Percentiles rank a stretch among this genome's conserved stretches.
These are phyloP conservation scores for Agelastica alni DNA, from an alignment of 2,888 invertebrate genomes.

Conservation along the genomic window DNA sequence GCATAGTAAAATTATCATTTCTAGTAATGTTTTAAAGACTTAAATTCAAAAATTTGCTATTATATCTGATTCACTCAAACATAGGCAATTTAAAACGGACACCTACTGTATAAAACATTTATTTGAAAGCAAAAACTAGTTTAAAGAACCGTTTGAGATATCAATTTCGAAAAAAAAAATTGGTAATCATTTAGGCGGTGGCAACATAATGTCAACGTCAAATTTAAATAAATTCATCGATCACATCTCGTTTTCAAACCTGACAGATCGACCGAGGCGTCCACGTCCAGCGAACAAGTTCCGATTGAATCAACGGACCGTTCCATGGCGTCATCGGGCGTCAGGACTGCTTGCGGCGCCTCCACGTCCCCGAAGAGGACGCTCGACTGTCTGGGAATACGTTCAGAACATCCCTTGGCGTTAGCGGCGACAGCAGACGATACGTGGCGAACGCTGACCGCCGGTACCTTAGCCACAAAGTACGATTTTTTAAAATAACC, in stretches of 20 bases:
- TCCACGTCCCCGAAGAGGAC: conserved; percentile 3
- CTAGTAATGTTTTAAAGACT: too few species aligned
- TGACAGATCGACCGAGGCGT: conserved; percentile 75
- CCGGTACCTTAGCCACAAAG: conserved; percentile 9
- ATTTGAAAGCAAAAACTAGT: too few species aligned
- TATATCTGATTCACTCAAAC: too few species aligned
- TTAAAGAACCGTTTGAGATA: too few species aligned
- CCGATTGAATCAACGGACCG: conserved; percentile 83
- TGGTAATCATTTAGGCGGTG: too few species aligned
- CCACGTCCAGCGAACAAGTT: conserved; percentile 84
- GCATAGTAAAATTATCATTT: too few species aligned
- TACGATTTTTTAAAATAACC: too few species aligned
- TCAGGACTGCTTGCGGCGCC: conserved; percentile 26
- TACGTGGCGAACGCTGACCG: conserved; percentile 13
- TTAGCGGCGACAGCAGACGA: background rate
- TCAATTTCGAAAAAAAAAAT: too few species aligned
- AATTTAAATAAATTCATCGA: conserved; percentile 25
- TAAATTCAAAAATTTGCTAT: too few species aligned
- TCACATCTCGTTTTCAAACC: conserved; percentile 59
- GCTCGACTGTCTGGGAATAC: background rate
- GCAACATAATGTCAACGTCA: conserved; percentile 1
- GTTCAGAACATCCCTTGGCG: conserved; percentile 17
- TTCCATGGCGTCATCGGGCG: conserved; percentile 62
- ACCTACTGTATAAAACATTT: too few species aligned
- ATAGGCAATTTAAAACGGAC: too few species aligned